Conservation (phyloP, 2,888 invertebrate species). For the Pseudanteris insignis region DNA sequence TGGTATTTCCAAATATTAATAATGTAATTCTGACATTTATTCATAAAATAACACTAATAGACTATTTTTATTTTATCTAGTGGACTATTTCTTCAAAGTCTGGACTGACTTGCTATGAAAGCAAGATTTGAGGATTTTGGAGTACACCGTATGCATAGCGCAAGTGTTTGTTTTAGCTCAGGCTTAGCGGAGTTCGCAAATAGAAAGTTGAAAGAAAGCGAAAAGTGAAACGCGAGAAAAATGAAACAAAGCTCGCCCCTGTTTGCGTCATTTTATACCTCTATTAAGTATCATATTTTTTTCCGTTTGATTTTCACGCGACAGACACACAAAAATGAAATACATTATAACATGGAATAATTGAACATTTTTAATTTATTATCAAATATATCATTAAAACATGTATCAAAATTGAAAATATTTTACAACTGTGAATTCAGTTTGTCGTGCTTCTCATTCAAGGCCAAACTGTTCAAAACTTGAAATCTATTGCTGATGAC, state of each 20-base stretch:
- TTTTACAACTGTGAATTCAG: too few relatives aligned
- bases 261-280: conserved; percentile 9
- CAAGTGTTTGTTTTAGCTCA: conserved; percentile 35
- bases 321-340: too few relatives aligned
- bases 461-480: too few relatives aligned
- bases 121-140: conserved; percentile 31
- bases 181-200: conserved; percentile 32
- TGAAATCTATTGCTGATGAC: too few relatives aligned
- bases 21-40: too few relatives aligned
- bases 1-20: too few relatives aligned
- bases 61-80: conserved; percentile 17
- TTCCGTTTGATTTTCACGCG: conserved; percentile 4
- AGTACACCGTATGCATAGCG: conserved; percentile 23
- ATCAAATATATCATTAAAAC: too few relatives aligned
- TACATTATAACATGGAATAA: too few relatives aligned
- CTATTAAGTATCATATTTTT: conserved; percentile 3
- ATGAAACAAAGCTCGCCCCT: conserved; percentile 15
- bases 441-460: too few relatives aligned
- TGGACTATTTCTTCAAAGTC: conserved; percentile 21
- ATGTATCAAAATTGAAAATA: too few relatives aligned
- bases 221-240: conserved; percentile 19
- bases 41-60: too few relatives aligned
- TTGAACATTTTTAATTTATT: too few relatives aligned
- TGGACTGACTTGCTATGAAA: conserved; percentile 14
- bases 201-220: conserved; percentile 23